Percentiles rank a stretch among this genome's conserved stretches.
These are phyloP conservation scores for Cosmia pyralina DNA, from an alignment of 2,888 invertebrate species.

Conservation along the genomic window DNA sequence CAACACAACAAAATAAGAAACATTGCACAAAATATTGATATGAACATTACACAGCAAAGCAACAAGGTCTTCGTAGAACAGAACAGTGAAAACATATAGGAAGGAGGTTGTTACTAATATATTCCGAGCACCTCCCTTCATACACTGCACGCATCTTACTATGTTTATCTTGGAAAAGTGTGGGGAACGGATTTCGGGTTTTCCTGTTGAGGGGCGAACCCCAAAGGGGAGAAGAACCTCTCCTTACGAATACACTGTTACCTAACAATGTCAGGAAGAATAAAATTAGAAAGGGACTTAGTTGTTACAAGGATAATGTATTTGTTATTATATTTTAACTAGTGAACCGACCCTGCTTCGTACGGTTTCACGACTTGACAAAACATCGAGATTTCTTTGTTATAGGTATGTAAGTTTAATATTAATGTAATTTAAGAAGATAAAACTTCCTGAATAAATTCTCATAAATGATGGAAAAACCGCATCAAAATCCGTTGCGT, in stretches of 20 bases:
- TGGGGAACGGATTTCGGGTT: conserved; percentile 64
- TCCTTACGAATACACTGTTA: conserved; percentile 42
- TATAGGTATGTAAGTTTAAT: too few relatives aligned
- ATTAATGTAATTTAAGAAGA: too few relatives aligned
- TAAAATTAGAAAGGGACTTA: conserved; percentile 38
- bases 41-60: conserved; percentile 3
- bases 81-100: conserved; percentile 30
- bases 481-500: too few relatives aligned
- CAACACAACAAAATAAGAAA: neutral
- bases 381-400: too few relatives aligned
- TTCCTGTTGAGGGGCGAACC: conserved; percentile 39
- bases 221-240: conserved; percentile 36
- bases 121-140: conserved; percentile 46
- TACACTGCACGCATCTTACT: conserved; percentile 54
- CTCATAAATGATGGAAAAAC: too few relatives aligned
- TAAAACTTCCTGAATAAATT: too few relatives aligned
- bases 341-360: too few relatives aligned
- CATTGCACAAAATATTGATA: conserved; percentile 1
- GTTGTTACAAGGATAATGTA: conserved; percentile 17
- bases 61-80: conserved; percentile 20
- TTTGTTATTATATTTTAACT: conserved; percentile 10
- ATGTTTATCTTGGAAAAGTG: conserved; percentile 64
- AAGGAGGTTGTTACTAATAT: conserved; percentile 30
- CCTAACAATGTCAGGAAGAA: conserved; percentile 44
- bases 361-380: too few relatives aligned